Percentiles rank a stretch among this genome's conserved stretches.
These are phyloP conservation scores for Ips nitidus DNA, from an alignment of 1,140 invertebrate species.

Conservation along the genomic window DNA sequence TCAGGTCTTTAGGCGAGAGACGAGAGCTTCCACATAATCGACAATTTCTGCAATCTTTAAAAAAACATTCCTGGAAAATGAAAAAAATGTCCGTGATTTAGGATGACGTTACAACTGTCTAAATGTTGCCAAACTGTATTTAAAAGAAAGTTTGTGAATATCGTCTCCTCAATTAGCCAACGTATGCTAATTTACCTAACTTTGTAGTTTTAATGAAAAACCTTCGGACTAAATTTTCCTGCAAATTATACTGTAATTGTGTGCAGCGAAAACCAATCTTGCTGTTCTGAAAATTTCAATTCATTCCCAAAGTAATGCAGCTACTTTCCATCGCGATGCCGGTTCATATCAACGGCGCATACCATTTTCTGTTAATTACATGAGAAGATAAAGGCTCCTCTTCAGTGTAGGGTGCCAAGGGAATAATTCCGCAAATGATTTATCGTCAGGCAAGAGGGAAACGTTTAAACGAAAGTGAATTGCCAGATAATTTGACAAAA, in stretches of 20 bases:
- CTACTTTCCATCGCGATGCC: slow-evolving; percentile 6
- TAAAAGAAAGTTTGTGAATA: too few relatives aligned
- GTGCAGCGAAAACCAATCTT: too few relatives aligned
- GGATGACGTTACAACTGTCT: too few relatives aligned
- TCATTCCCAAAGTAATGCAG: slow-evolving; percentile 15
- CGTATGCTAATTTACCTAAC: too few relatives aligned
- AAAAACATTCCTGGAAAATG: too few relatives aligned
- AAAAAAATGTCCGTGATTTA: too few relatives aligned
- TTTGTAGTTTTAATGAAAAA: too few relatives aligned
- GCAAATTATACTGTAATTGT: too few relatives aligned
- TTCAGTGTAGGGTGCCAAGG: slow-evolving; percentile 9
- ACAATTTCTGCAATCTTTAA: slow-evolving; percentile 1
- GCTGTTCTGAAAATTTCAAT: too few relatives aligned
- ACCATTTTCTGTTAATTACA: slow-evolving; percentile 30
- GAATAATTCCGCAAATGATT: slow-evolving; percentile 18
- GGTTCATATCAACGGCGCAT: slow-evolving; percentile 20
- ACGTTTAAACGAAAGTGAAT: slow-evolving; percentile 15
- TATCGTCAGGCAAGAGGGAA: slow-evolving; percentile 13
- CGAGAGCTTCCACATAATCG: slow-evolving; percentile 6
- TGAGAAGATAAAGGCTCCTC: slow-evolving; percentile 16
- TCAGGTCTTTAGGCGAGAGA: slow-evolving; percentile 8
- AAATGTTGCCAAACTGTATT: too few relatives aligned
- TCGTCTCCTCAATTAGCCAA: too few relatives aligned
- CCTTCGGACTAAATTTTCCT: too few relatives aligned
- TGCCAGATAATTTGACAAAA: slow-evolving; percentile 18